These are phyloP conservation scores for Euwallacea similis DNA, from an alignment of 1,140 invertebrate genomes.

Conservation along the genomic window DNA sequence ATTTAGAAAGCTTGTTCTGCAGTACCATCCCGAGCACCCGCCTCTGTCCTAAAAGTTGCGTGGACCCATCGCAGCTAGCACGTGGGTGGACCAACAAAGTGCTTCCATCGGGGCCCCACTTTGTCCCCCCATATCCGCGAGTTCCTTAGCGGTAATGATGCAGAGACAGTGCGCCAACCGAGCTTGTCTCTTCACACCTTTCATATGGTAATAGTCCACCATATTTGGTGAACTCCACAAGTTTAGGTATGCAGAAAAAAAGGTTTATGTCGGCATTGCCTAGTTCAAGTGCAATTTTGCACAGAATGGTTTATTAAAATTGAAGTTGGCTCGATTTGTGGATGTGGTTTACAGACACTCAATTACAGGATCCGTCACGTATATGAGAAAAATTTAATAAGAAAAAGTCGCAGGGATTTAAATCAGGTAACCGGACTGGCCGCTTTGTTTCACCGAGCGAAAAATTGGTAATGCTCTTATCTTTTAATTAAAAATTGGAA, in stretches of 20 bases:
- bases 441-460: too few species aligned
- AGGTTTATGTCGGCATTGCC: background rate
- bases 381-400: too few species aligned
- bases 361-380: too few species aligned
- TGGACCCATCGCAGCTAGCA: slow-evolving; percentile 49
- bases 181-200: slow-evolving; percentile 30
- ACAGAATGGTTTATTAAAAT: too few species aligned
- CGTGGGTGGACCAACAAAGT: slow-evolving; percentile 52
- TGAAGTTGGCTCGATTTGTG: too few species aligned
- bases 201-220: slow-evolving; percentile 27
- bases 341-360: too few species aligned
- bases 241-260: slow-evolving; percentile 1
- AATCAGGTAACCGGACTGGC: too few species aligned
- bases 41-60: slow-evolving; percentile 43
- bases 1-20: too few species aligned
- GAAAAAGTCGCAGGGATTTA: too few species aligned
- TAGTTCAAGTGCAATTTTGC: too few species aligned
- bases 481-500: too few species aligned
- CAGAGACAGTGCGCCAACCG: slow-evolving; percentile 18
- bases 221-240: slow-evolving; percentile 23
- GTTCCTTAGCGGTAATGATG: slow-evolving; percentile 23
- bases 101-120: slow-evolving; percentile 39
- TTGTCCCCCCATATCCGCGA: slow-evolving; percentile 30
- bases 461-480: too few species aligned
- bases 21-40: background rate